These are phyloP conservation scores for Acanthacorydalis orientalis DNA, from an alignment of 2,888 invertebrate species.

Conservation along the genomic window DNA sequence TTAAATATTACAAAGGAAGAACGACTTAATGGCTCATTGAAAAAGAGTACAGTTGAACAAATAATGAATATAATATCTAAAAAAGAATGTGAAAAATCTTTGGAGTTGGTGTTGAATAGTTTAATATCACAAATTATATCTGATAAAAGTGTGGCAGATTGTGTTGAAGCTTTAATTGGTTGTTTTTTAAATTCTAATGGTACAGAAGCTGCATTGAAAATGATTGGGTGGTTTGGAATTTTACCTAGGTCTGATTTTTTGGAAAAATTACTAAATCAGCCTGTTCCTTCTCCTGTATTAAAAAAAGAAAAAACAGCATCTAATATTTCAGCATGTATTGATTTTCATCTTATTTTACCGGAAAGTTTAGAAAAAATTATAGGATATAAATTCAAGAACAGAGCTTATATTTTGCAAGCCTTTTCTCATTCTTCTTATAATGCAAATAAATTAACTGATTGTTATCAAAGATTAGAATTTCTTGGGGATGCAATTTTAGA, in stretches of 20 bases:
- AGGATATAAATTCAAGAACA: slow-evolving; percentile 64
- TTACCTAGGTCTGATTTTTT: slow-evolving; percentile 20
- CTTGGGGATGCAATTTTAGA: slow-evolving; percentile 84
- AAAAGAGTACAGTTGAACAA: slow-evolving; percentile 12
- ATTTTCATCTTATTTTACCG: slow-evolving; percentile 15
- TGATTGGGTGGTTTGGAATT: slow-evolving; percentile 44
- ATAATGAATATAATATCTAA: slow-evolving; percentile 19
- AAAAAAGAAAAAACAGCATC: slow-evolving; percentile 19
- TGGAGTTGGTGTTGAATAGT: slow-evolving; percentile 15
- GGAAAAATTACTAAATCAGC: slow-evolving; percentile 13
- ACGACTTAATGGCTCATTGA: slow-evolving; percentile 18
- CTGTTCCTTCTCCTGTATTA: slow-evolving; percentile 24
- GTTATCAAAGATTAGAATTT: slow-evolving; percentile 84
- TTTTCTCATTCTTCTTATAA: slow-evolving; percentile 84
- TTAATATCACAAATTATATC: slow-evolving; percentile 30
- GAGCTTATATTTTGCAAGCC: slow-evolving; percentile 71
- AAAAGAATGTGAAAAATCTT: slow-evolving; percentile 11
- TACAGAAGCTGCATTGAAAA: slow-evolving; percentile 28
- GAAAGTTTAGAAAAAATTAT: slow-evolving; percentile 32
- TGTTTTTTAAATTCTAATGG: slow-evolving; percentile 43
- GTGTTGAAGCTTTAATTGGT: slow-evolving; percentile 74
- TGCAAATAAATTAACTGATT: slow-evolving; percentile 64
- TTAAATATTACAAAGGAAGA: slow-evolving; percentile 29
- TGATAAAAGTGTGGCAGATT: slow-evolving; percentile 62
- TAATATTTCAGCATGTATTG: slow-evolving; percentile 30